Evolutionary conservation across 2,888 invertebrate species (phyloP), one percentile per base, ranked within the genome.

Genomic region (Lithophane ornitopus): DNA sequence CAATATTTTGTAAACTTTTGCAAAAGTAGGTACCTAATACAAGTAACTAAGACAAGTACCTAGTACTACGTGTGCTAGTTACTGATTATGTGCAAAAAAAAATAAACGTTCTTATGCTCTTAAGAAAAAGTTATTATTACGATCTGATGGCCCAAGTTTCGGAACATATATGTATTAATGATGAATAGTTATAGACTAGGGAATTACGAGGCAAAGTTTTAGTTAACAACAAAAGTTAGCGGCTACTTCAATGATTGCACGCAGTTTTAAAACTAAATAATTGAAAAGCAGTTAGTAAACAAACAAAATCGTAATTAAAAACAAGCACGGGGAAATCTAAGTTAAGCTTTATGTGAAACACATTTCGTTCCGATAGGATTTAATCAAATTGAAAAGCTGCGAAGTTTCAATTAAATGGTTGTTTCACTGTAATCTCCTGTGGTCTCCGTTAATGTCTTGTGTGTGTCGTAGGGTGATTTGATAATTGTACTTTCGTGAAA

Each of bases 331-430:
- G 7, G 26, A 26, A 41, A 58, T 46, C 7, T 46, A 39, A 77
- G 12, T 44, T 26, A 22, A 56, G 22, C 61, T 26, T 59, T 26
- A 66, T 58, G 68, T 26, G 22, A 65, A 26, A 65, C 16, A 14
- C 46, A 68, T 74, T 56, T 52, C 39, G 28, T 46, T 59, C 46
- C 16, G 63, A 69, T 28, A n/a, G 22, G 59, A 68, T 75, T 52
- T 34, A 49, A 68, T 74, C 59, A 41, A 80, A 74, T 59, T 49
- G 39, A 65, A 75, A 49, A 34, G 22, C 46, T 26, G 49, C 39
- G 46, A 49, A 34, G 34, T 80, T 66, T 76, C 67, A 70, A 52
- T 80, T 69, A 69, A 66, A 69, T 28, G 66, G 12, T 44, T 28
- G 62, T 39, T 28, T 39, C 9, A 61, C 46, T 65, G 52, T 54